These are phyloP conservation scores for Antigone vipio DNA, from an alignment of 2,113 vertebrate species.

Conservation along the genomic window DNA sequence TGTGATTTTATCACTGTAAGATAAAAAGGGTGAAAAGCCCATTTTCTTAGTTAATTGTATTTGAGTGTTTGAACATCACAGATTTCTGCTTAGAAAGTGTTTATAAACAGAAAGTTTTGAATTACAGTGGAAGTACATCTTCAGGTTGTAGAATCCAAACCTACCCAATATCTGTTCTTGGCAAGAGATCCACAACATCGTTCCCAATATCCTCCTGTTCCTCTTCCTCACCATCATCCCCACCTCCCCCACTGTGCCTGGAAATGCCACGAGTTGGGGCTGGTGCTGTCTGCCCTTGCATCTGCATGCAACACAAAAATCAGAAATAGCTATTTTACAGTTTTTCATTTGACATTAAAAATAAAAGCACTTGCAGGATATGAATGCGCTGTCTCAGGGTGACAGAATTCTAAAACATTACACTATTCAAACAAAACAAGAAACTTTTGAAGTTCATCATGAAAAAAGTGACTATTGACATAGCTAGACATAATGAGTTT, in stretches of 20 bases:
- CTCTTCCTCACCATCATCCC: conserved; percentile 81
- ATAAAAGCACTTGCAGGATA: background rate
- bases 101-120: background rate
- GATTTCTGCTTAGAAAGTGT: background rate
- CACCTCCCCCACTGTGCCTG: conserved; percentile 69
- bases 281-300: conserved; percentile 91
- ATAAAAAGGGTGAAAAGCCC: background rate
- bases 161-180: conserved; percentile 90
- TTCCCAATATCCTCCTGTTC: conserved; percentile 81
- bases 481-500: background rate
- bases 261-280: conserved; percentile 79
- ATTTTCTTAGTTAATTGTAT: background rate
- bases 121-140: background rate
- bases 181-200: conserved; percentile 92
- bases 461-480: background rate
- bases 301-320: conserved; percentile 70
- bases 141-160: background rate
- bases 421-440: background rate
- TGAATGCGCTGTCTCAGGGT: fast-evolving
- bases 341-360: background rate
- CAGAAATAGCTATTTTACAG: background rate
- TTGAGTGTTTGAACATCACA: background rate
- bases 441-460: background rate
- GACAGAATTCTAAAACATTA: background rate
- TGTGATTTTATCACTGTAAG: conserved; percentile 90